These are phyloP conservation scores for Theodoxus fluviatilis DNA, from an alignment of 2,888 invertebrate genomes.

Conservation along the genomic window DNA sequence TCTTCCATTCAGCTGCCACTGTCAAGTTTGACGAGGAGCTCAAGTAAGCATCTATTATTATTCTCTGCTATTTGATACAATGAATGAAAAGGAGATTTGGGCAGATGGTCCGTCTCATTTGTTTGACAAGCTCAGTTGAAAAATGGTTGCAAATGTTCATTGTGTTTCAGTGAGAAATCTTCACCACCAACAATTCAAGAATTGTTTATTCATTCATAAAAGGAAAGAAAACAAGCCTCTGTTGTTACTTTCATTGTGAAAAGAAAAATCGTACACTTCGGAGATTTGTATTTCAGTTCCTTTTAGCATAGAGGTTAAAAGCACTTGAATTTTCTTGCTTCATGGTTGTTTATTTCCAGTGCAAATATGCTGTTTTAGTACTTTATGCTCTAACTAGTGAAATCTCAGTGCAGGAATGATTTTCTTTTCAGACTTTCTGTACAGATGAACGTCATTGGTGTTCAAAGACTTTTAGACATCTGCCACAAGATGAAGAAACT, in stretches of 20 bases:
- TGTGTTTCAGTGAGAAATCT: too few relatives aligned
- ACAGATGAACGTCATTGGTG: conserved; percentile 88
- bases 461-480: conserved; percentile 78
- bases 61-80: too few relatives aligned
- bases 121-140: background rate
- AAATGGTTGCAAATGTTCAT: background rate
- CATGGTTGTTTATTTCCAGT: background rate
- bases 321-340: background rate
- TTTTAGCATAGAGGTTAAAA: too few relatives aligned
- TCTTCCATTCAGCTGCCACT: conserved; percentile 93
- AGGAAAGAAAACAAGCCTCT: too few relatives aligned
- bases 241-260: too few relatives aligned
- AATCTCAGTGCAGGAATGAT: conserved; percentile 25
- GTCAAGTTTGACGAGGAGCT: conserved; percentile 87
- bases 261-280: too few relatives aligned
- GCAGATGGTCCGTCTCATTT: background rate
- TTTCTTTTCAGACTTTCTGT: conserved; percentile 73
- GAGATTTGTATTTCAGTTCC: too few relatives aligned
- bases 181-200: too few relatives aligned
- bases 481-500: conserved; percentile 80
- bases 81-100: background rate
- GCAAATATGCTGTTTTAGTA: background rate
- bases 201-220: too few relatives aligned
- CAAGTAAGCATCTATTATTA: conserved; percentile 71
- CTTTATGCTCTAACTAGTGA: background rate